Base-by-base conservation (phyloP, 1,140 invertebrate genomes). In the Pseudomyrmex sp. region DNA sequence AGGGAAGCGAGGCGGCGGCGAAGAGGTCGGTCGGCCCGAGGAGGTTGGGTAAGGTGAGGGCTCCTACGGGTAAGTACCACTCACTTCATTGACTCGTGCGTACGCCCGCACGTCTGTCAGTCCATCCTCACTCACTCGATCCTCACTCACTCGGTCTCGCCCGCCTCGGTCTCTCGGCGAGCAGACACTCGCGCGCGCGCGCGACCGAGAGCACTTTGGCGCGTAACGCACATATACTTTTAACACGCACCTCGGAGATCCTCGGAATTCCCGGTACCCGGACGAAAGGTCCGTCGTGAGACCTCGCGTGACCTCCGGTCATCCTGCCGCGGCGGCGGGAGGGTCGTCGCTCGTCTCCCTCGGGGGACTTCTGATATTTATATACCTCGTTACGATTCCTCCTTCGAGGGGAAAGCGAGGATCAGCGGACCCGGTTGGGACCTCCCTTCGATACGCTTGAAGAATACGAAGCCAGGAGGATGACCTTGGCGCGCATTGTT, bases 41-140 rank as follows among this genome's bases (percentile, higher is more conserved):
- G 35, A 35, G 35, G 35, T 91, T 87, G 88, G 87, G 89, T 87
- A 88, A 91, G 85, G 91, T 88, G 88, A 92, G 90, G 91, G 88
- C 91, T 92, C 77, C 90, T 90, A 87, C 79, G 87, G 87, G 87
- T 88, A 90, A 90, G 90, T 88, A 91, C 86, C 91, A 92, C 87
- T 92, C 88, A 90, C 88, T 92, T 88, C 88, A 92, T 92, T 92
- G 91, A 92, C 90, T 91, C 87, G 88, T 88, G 90, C 87, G 87
- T 89, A 92, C 91, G 91, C 87, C 85, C 86, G 91, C 88, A 89
- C 85, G 89, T 88, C 86, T 83, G 85, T 90, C 88, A 82, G 90
- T 90, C 70, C 76, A 86, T 90, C 85, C 83, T 88, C 83, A 83
- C 87, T 88, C 87, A 85, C 73, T 85, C 86, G 86, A 88, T 84